phyloP scores from a whole-genome alignment of 2,888 invertebrate species.

The Lydus trimaculatus region DNA sequence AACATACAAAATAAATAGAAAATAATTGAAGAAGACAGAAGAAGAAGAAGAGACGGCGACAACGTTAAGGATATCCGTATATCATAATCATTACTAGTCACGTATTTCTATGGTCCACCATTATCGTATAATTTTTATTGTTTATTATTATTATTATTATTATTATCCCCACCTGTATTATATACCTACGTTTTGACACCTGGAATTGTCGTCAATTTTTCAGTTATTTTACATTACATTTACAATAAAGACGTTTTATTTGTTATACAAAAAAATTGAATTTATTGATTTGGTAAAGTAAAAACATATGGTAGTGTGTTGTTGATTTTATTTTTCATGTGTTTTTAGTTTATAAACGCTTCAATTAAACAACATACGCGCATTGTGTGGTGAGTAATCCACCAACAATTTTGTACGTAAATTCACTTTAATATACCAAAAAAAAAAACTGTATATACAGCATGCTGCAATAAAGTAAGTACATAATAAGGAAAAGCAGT shows the following conservation, averaged over 20 bases:
- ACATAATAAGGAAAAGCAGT: too few relatives aligned
- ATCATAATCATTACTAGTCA: constrained; percentile 33
- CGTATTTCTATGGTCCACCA: constrained; percentile 30
- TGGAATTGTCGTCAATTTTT: constrained; percentile 11
- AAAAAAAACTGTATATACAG: too few relatives aligned
- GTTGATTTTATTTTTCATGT: constrained; percentile 14
- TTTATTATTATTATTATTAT: constrained; percentile 19
- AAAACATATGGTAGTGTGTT: not conserved
- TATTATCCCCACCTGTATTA: constrained; percentile 18
- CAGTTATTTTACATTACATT: constrained; percentile 12
- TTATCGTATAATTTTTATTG: constrained; percentile 15
- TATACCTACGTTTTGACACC: not conserved
- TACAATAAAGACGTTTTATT: not conserved
- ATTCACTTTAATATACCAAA: not conserved
- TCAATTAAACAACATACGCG: not conserved
- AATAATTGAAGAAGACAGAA: too few relatives aligned
- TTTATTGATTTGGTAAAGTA: not conserved
- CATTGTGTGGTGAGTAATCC: constrained; percentile 8
- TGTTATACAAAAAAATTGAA: not conserved
- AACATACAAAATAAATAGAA: too few relatives aligned
- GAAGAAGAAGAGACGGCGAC: constrained; percentile 17
- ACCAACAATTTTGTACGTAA: constrained; percentile 1
- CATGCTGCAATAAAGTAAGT: too few relatives aligned
- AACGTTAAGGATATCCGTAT: constrained; percentile 35
- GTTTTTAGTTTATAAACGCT: constrained; percentile 5